Conservation (phyloP, 2,113 vertebrate species). For the Hystrix brachyura region DNA sequence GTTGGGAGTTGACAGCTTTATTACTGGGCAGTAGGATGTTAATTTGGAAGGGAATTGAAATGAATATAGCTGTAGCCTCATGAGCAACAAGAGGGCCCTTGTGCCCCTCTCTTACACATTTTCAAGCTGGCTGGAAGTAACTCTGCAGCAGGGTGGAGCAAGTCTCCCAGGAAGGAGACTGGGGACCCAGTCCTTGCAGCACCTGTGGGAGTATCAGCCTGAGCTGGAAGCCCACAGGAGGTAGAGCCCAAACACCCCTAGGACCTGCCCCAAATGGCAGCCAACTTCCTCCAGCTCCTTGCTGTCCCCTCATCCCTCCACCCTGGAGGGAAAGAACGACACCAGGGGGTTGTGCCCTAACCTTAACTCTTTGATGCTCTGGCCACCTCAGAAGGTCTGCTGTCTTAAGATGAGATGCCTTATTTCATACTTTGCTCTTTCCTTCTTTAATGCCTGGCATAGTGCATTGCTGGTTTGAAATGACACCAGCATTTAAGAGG, state of each 20-base stretch:
- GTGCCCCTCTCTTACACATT: neutral
- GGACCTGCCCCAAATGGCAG: neutral
- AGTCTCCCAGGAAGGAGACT: conserved; percentile 38
- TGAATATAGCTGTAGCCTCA: conserved; percentile 48
- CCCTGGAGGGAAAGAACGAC: neutral
- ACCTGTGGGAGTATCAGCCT: conserved; percentile 40
- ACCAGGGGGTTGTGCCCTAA: neutral
- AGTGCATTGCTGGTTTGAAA: neutral
- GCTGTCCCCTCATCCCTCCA: neutral
- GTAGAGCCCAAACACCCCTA: neutral
- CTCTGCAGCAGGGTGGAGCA: conserved; percentile 3
- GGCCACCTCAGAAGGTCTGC: neutral
- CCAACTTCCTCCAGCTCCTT: neutral
- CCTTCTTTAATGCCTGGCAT: neutral
- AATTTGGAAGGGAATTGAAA: conserved; percentile 75
- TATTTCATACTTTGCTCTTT: neutral
- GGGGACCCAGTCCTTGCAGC: conserved; percentile 28
- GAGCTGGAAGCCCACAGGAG: neutral
- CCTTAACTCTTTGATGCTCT: neutral
- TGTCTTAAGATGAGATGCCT: neutral
- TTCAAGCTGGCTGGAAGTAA: conserved; percentile 27
- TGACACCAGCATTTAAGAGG: conserved; percentile 1
- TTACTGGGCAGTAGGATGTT: conserved; percentile 51
- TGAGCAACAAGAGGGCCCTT: conserved; percentile 41
- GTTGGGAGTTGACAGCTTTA: conserved; percentile 66